Evolutionary conservation across 2,113 vertebrate genomes (phyloP), one percentile per base, ranked within the genome.

Genomic region (Nipponia nippon): DNA sequence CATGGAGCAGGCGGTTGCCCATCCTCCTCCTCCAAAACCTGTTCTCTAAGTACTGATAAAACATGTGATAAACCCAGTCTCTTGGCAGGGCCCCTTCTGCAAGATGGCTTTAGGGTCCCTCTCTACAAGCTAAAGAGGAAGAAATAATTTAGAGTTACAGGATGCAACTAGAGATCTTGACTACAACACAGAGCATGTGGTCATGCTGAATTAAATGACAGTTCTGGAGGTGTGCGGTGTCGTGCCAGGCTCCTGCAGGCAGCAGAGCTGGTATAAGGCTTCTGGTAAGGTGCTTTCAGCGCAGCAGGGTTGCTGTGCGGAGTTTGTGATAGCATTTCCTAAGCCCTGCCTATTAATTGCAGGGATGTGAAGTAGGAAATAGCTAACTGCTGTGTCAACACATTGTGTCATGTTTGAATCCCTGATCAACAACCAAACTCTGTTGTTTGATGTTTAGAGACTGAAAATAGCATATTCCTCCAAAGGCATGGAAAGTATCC

Each of bases 241-340:
- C 0, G 7, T 18, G 58, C 34, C n/a, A 21, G 49, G 55, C 62
- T 56, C 49, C 32, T 8, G 42, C 52, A 9, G 62, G 52, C 34
- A 13, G 26, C 27, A 16, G 91, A 14, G 66, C 38, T 11, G 25
- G 6, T 32, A 7, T 20, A 4, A 34, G 9, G 59, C 27, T 32
- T 11, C 46, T 21, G 11, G 40, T 3, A 20, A 44, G 61, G 32
- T 10, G 23, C 67, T 30, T 25, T 10, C 42, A 14, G 32, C 0
- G 0, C 2, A 2, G 50, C 36, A 18, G 22, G 15, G 8, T 21
- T 36, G 30, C 40, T 15, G n/a, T 55, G 80, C 0, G 1, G 30
- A 13, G 40, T 13, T 25, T 26, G 40, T 3, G 42, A 8, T 7
- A 21, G 32, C 40, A 1, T 49, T 80, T 69, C 47, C 62, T 36